Evolutionary conservation across 2,888 invertebrate species (phyloP), one percentile per base, ranked within the genome.

Genomic region (Sphaeridia pumilis): DNA sequence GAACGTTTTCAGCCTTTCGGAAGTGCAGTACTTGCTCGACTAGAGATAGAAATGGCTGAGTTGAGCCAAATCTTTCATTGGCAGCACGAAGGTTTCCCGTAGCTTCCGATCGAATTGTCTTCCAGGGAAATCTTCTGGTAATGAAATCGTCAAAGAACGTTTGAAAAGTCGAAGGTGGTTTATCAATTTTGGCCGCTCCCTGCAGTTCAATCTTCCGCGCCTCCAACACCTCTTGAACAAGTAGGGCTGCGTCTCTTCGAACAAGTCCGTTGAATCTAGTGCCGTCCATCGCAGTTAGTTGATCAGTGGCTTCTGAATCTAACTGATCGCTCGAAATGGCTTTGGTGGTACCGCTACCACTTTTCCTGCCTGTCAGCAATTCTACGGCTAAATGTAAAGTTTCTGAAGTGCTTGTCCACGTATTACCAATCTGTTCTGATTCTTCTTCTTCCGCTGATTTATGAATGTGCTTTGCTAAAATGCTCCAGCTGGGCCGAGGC

Each of bases 221-320:
- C 31, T 34, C 22, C 75, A 75, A 75, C 54, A 75, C 71, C 66
- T 76, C 75, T 65, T 70, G 71, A 65, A 75, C 70, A 56, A 76
- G 67, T 54, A 75, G 72, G 67, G 72, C 69, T 34, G 75, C 59
- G 62, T 76, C 75, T 1, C 75, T 71, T 24, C 74, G 69, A 4
- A 74, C 74, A 38, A 52, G 27, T 22, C 24, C 35, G 4, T 12
- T 4, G 2, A 46, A 46, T 5, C 46, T 26, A 10, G 10, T 26
- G 14, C 28, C 27, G 17, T n/a, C 14, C 5, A n/a, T 35, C 10
- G 45, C 51, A 7, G 34, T 12, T 10, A 24, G 28, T 14, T 12
- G 10, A 2, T 35, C 17, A 10, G 17, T 27, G n/a, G 46, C 52
- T 21, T 28, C 38, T 3, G 52, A 31, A n/a, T n/a, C n/a, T n/a